These are phyloP conservation scores for Machaerirhynchus nigripectus DNA, from an alignment of 2,113 vertebrate genomes.

Conservation along the genomic window DNA sequence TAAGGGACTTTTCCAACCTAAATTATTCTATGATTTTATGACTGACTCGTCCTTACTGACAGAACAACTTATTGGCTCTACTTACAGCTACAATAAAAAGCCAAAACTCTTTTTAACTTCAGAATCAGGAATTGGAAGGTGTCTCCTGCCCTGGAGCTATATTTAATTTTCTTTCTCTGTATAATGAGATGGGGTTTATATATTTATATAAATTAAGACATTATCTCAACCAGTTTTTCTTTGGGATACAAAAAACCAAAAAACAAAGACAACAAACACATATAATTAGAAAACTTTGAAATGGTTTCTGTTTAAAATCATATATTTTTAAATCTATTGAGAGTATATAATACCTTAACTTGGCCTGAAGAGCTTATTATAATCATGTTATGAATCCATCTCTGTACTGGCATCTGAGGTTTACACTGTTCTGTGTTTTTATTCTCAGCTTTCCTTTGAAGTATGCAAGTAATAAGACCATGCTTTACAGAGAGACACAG, in stretches of 20 bases:
- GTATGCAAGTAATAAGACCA: not conserved
- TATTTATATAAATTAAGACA: not conserved
- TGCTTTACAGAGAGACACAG: not conserved
- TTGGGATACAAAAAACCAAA: not conserved
- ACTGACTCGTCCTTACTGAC: not conserved
- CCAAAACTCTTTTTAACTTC: not conserved
- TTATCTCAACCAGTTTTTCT: not conserved
- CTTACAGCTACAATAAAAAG: not conserved
- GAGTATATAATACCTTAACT: not conserved
- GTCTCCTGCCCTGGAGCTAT: not conserved
- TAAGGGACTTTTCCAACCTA: not conserved
- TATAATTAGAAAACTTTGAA: not conserved
- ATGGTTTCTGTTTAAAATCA: not conserved
- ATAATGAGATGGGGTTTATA: not conserved
- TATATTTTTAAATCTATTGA: not conserved
- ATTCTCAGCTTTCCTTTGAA: not conserved
- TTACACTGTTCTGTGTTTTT: not conserved
- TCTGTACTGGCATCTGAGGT: not conserved
- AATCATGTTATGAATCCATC: not conserved
- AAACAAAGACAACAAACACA: not conserved
- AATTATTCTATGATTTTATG: not conserved
- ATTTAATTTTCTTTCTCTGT: not conserved
- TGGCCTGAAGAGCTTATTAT: not conserved
- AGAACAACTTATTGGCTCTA: not conserved
- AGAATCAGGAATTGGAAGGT: not conserved